A percentile compares a stretch with the other conserved stretches of the same genome.
Conservation (phyloP, 2,797 vertebrate species). For the Sphenodon punctatus region DNA sequence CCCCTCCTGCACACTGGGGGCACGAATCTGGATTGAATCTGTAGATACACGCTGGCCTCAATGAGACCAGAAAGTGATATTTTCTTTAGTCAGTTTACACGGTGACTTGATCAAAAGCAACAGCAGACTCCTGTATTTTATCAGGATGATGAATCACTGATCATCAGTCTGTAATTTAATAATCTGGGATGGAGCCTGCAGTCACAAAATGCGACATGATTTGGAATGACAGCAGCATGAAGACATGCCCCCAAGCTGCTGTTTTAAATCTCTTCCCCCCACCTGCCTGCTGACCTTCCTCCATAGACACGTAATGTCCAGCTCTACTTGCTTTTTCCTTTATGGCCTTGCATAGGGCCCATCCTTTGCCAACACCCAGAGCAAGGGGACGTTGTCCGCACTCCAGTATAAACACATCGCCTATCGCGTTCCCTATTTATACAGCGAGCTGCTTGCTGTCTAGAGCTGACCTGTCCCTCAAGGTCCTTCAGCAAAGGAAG, state of each 20-base stretch:
- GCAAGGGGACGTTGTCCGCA: not conserved
- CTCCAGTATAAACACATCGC: not conserved
- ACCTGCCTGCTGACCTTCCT: rapidly evolving
- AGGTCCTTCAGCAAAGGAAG: not conserved
- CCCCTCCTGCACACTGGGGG: no score
- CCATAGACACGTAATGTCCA: not conserved
- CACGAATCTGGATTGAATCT: not conserved
- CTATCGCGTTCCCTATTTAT: not conserved
- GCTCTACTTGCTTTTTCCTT: not conserved
- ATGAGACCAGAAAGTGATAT: not conserved
- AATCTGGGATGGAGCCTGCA: not conserved
- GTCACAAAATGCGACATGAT: rapidly evolving
- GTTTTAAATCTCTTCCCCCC: not conserved
- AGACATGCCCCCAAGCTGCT: rapidly evolving
- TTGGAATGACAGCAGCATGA: not conserved
- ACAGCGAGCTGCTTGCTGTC: not conserved
- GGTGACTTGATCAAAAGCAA: not conserved
- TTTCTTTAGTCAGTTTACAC: not conserved
- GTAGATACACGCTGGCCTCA: not conserved
- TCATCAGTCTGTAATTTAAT: no score
- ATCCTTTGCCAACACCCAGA: not conserved
- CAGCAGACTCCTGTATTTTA: not conserved
- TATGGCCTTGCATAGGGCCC: not conserved
- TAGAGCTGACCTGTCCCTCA: not conserved
- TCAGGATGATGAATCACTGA: no score